Evolutionary conservation across 1,140 invertebrate genomes (phyloP), one percentile per base, ranked within the genome.

Genomic region (Penaeus japonicus): DNA sequence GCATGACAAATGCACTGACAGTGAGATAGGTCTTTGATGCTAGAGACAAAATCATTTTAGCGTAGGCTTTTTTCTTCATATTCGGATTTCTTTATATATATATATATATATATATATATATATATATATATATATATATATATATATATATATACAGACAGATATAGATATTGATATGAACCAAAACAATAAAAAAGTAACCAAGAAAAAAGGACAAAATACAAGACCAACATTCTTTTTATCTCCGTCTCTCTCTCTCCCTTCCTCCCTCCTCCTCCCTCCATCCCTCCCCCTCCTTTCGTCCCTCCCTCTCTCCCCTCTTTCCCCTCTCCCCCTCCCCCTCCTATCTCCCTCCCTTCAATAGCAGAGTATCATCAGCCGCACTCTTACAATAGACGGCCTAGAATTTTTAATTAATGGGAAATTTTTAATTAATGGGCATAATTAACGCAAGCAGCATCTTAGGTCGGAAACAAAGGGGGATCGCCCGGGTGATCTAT

Each of bases 381-480:
- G n/a, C 86, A 27, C 78, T 32, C 84, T 17, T 75, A 88, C 86
- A 88, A 88, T 88, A 59, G 86, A 83, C 62, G 86, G 86, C 62
- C 79, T 27, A 83, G 65, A 82, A 82, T 88, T 88, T 82, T 88
- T 88, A 87, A 83, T 88, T 88, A 88, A 88, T 88, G 86, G 65
- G 79, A 88, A 75, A 88, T 88, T 88, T 88, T 88, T 88, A 88
- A 88, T 88, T 55, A 88, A 88, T 88, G 86, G 86, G 39, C n/a
- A 88, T 82, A 88, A 88, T 88, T 88, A 88, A 88, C 86, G 79
- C 86, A 88, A 88, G 86, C 79, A 88, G 86, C 86, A 83, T 88
- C 86, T 88, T 88, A 83, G 79, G 80, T 32, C 22, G 86, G 86
- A 75, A 83, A 86, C 59, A 65, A 88, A 83, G 70, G 53, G 32